Percentiles rank a stretch among this genome's conserved stretches.
Evolutionary conservation across 1,140 invertebrate genomes (phyloP).

Genomic region (Bombus pascuorum): DNA sequence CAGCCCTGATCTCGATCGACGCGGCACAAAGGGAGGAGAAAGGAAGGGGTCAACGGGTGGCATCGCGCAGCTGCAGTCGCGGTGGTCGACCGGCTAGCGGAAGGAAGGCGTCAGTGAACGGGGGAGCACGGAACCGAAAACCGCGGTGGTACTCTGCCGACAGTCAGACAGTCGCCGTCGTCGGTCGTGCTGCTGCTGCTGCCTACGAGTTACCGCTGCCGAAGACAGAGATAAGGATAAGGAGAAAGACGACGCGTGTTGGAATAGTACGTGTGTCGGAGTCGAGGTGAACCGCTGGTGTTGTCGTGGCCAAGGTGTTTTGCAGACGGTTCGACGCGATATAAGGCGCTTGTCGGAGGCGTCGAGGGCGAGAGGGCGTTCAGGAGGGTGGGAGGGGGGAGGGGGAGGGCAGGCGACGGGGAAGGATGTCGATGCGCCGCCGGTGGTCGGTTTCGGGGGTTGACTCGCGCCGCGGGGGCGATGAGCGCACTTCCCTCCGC

Average conservation of each 20-base stretch:
- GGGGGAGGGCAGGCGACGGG: conserved; percentile 65
- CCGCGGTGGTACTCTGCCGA: background rate
- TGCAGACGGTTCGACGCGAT: conserved; percentile 18
- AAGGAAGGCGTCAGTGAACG: conserved; percentile 62
- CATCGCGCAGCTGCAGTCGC: conserved; percentile 61
- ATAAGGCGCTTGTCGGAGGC: conserved; percentile 40
- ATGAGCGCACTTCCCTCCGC: conserved; percentile 81
- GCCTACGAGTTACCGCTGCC: background rate
- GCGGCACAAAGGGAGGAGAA: conserved; percentile 4
- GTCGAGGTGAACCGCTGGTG: background rate
- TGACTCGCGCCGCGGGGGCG: conserved; percentile 82
- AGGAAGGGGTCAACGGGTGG: conserved; percentile 4
- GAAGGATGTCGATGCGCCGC: conserved; percentile 81
- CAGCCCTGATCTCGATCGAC: conserved; percentile 56
- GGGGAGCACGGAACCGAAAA: conserved; percentile 49
- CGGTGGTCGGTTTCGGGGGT: conserved; percentile 81
- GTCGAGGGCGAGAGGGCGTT: conserved; percentile 47
- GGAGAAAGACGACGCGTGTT: background rate
- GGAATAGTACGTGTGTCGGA: background rate
- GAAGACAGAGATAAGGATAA: background rate
- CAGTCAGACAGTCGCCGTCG: background rate
- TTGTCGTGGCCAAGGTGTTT: background rate
- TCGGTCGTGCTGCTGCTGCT: background rate
- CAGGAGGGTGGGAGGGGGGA: conserved; percentile 58
- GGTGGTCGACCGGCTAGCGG: conserved; percentile 48